Evolutionary conservation across 1,140 invertebrate genomes (phyloP).

Genomic region (Drosophila yakuba): DNA sequence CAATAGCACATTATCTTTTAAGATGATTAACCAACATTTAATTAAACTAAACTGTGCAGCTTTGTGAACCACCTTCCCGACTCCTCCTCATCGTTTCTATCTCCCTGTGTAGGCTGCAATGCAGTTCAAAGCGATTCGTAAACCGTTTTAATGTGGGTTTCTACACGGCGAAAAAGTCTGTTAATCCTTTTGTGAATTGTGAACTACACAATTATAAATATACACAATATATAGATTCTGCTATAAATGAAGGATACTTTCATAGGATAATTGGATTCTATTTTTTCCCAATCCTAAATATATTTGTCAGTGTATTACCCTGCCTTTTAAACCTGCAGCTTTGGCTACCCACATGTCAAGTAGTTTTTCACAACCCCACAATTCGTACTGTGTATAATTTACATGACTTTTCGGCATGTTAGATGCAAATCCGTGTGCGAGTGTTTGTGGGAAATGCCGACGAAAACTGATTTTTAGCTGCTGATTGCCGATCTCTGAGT

Average conservation of each 20-base stretch:
- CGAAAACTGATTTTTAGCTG: conserved; percentile 48
- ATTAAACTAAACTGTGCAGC: conserved; percentile 71
- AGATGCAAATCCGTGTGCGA: conserved; percentile 60
- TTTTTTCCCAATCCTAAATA: not conserved
- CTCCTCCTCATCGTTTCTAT: not conserved
- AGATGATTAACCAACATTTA: conserved; percentile 81
- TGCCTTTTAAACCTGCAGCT: conserved; percentile 18
- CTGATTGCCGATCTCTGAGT: conserved; percentile 30
- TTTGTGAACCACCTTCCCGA: not conserved
- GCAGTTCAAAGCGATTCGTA: conserved; percentile 24
- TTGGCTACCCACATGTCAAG: conserved; percentile 33
- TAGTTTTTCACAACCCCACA: conserved; percentile 6
- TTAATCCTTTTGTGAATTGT: too few species aligned
- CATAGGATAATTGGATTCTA: too few species aligned
- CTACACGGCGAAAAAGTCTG: not conserved
- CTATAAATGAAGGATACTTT: too few species aligned
- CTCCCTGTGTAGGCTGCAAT: conserved; percentile 28
- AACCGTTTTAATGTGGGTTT: conserved; percentile 25
- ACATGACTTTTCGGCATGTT: conserved; percentile 76
- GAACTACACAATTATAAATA: too few species aligned
- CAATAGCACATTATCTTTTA: conserved; percentile 72
- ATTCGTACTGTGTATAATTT: conserved; percentile 58
- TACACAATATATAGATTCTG: too few species aligned
- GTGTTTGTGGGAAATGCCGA: conserved; percentile 45
- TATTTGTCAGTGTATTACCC: conserved; percentile 2